These are phyloP conservation scores for Amphiprion percula DNA, from an alignment of 2,113 vertebrate genomes.

Conservation along the genomic window DNA sequence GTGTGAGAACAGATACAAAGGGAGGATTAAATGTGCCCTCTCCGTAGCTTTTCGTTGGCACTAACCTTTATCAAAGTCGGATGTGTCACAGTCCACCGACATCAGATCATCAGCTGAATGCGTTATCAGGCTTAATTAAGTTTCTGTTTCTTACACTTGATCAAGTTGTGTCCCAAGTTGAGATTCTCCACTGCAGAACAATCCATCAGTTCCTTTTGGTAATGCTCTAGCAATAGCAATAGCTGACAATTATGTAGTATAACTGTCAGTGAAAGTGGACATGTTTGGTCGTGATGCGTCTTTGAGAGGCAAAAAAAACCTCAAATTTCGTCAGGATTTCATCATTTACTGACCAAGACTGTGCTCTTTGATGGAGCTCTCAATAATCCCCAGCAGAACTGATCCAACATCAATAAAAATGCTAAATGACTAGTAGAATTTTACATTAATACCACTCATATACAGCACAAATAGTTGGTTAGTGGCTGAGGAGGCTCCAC, in stretches of 20 bases:
- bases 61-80: slow-evolving; percentile 70
- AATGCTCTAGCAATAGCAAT: not conserved
- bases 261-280: too few species aligned
- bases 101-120: slow-evolving; percentile 53
- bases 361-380: not conserved
- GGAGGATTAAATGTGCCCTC: slow-evolving; percentile 61
- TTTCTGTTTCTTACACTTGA: slow-evolving; percentile 43
- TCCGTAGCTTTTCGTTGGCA: slow-evolving; percentile 37
- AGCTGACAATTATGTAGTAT: not conserved
- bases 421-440: too few species aligned
- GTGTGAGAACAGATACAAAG: slow-evolving; percentile 49
- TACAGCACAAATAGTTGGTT: too few species aligned
- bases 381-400: not conserved
- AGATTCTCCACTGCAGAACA: slow-evolving; percentile 18
- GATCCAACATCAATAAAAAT: not conserved
- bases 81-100: slow-evolving; percentile 55
- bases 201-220: slow-evolving; percentile 1
- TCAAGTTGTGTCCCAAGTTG: slow-evolving; percentile 27
- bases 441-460: too few species aligned
- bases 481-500: not conserved
- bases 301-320: not conserved
- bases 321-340: not conserved
- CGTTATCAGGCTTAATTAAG: slow-evolving; percentile 58
- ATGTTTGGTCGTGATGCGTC: too few species aligned
- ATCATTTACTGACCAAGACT: too few species aligned